Evolutionary conservation across 2,113 vertebrate species (phyloP).

Genomic region (Jaculus jaculus): DNA sequence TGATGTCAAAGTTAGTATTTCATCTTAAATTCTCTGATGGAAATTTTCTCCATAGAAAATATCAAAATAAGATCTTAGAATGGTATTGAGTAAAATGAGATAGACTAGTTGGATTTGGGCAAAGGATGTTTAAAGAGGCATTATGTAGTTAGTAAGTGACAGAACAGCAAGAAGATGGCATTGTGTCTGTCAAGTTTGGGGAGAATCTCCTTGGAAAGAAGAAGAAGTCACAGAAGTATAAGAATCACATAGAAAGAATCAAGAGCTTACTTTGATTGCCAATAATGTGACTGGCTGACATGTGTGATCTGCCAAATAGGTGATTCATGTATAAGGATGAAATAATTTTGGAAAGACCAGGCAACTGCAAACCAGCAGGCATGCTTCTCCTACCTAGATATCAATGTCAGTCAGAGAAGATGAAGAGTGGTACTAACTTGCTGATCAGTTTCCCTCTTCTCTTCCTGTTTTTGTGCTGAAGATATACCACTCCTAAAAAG

Average conservation of each 20-base stretch:
- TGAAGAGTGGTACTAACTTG: not conserved
- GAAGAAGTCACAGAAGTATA: not conserved
- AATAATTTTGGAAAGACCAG: not conserved
- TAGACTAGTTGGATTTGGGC: not conserved
- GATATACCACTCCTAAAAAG: not conserved
- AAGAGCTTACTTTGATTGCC: not conserved
- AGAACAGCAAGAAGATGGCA: not conserved
- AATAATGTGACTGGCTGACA: not conserved
- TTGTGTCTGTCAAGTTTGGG: not conserved
- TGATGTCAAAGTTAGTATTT: conserved; percentile 11
- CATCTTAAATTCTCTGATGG: not conserved
- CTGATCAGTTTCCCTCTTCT: not conserved
- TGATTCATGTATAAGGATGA: not conserved
- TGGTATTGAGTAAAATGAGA: conserved; percentile 30
- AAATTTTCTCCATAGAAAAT: not conserved
- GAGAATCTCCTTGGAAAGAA: not conserved
- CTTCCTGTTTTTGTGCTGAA: not conserved
- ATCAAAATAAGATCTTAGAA: conserved; percentile 20
- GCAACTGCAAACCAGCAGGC: not conserved
- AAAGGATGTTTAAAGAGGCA: not conserved
- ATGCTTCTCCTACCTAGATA: not conserved
- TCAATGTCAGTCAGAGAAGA: not conserved
- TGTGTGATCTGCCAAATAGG: not conserved
- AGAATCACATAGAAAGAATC: not conserved
- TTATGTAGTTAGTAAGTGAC: not conserved